Evolutionary conservation across 2,797 vertebrate species (phyloP), one percentile per base, ranked within the genome.

Genomic region (Catostomus latipinnis): DNA sequence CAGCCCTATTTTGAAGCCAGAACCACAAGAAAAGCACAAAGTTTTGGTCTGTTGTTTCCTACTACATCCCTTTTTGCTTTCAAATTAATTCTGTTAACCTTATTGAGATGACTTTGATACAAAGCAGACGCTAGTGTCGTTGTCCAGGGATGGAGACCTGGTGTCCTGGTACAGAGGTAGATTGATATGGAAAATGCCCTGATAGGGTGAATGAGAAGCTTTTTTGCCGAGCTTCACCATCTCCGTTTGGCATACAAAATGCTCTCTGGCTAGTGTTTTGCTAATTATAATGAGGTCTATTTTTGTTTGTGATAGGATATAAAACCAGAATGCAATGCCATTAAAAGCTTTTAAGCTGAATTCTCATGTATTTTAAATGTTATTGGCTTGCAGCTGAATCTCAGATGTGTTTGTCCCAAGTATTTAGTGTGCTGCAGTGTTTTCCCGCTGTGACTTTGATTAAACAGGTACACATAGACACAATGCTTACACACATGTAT

Each of bases 291-390:
- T 12, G 14, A 48, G 60, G 68, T 50, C 50, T 78, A 34, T 63
- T 71, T 71, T 78, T 63, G 67, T 78, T 71, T 56, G 58, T 0
- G 13, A 34, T 34, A 34, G 11, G 58, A 54, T 63, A 22, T 22
- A 16, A 68, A 56, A 14, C n/a, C 50, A 56, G 57, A 52, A 52
- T 70, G 67, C 0, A 2, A 14, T 71, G 14, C 45, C 49, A 46
- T 78, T 78, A 62, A 78, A 62, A 78, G 76, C 48, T 56, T 71
- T 71, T 71, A 22, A 70, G 48, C 58, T 53, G 6, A 1, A 53
- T 69, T 49, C 52, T 56, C 67, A 71, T 78, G 67, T 16, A 14
- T 79, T 66, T 65, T 10, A 14, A 70, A 80, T 80, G 46, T 80
- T 79, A 2, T 50, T 54, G 12, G 43, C 69, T 52, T 66, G 61